A percentile compares a stretch with the other conserved stretches of the same genome.
phyloP scores from a whole-genome alignment of 2,113 vertebrate genomes.

The Lagopus muta region DNA sequence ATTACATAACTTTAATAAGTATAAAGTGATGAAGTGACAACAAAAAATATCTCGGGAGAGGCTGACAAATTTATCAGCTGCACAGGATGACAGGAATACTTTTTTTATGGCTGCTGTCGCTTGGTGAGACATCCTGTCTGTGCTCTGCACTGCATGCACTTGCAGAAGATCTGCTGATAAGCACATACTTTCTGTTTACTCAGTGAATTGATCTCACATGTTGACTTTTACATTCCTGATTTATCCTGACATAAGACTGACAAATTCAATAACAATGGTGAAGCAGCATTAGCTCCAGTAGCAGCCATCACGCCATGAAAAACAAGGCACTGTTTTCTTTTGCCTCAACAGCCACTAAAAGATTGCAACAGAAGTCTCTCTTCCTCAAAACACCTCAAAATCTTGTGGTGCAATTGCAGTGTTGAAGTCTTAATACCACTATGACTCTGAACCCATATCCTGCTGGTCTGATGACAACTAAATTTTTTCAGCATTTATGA shows the following conservation, averaged over 20 bases:
- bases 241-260: background rate
- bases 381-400: background rate
- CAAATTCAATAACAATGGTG: background rate
- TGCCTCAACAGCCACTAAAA: background rate
- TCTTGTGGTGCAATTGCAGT: background rate
- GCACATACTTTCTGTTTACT: slow-evolving; percentile 32
- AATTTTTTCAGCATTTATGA: background rate
- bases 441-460: background rate
- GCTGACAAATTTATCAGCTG: slow-evolving; percentile 48
- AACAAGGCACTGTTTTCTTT: background rate
- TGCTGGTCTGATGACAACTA: background rate
- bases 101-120: slow-evolving; percentile 11
- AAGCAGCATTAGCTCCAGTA: background rate
- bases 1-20: slow-evolving; percentile 1
- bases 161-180: slow-evolving; percentile 52
- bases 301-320: background rate
- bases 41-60: background rate
- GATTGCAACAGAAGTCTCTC: background rate
- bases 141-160: slow-evolving; percentile 12
- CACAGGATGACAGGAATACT: background rate
- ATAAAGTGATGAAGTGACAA: slow-evolving; percentile 45
- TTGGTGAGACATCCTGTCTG: background rate
- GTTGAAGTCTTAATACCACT: background rate
- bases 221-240: slow-evolving; percentile 39
- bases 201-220: slow-evolving; percentile 36